phyloP scores from a whole-genome alignment of 2,888 invertebrate species.

The Dicranocentrus wangi region DNA sequence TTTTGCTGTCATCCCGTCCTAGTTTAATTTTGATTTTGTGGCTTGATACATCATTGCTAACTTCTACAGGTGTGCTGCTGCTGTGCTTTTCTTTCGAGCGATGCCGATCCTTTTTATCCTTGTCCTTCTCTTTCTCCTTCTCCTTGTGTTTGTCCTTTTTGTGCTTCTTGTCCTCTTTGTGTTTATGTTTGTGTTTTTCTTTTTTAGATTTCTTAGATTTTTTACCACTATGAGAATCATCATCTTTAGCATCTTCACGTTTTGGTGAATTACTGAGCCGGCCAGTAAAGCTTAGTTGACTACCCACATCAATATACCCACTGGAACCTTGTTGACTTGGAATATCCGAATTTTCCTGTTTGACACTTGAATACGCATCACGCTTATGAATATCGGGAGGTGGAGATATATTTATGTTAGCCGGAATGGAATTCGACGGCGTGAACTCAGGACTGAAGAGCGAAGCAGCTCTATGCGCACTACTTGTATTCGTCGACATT shows the following conservation, averaged over 20 bases:
- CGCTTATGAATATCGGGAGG: conserved; percentile 45
- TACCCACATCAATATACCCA: conserved; percentile 42
- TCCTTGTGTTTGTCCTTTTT: conserved; percentile 67
- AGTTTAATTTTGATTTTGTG: conserved; percentile 63
- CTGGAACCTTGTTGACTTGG: conserved; percentile 31
- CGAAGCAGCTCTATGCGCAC: conserved; percentile 44
- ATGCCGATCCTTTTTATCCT: conserved; percentile 52
- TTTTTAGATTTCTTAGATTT: conserved; percentile 67
- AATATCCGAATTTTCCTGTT: conserved; percentile 29
- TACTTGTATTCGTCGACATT: conserved; percentile 12
- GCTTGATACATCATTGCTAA: conserved; percentile 32
- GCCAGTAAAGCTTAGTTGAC: conserved; percentile 57
- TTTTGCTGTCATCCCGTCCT: conserved; percentile 46
- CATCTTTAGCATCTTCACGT: conserved; percentile 35
- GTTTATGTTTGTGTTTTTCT: conserved; percentile 69
- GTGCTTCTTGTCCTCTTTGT: conserved; percentile 69
- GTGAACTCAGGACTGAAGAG: conserved; percentile 63
- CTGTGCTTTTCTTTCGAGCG: conserved; percentile 50
- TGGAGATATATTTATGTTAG: conserved; percentile 31
- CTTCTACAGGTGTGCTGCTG: conserved; percentile 40
- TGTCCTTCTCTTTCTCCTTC: conserved; percentile 62
- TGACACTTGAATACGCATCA: conserved; percentile 47
- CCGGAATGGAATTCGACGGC: conserved; percentile 37
- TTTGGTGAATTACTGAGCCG: conserved; percentile 57
- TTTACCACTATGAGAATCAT: conserved; percentile 59